phyloP scores from a whole-genome alignment of 1,140 invertebrate genomes.

The Aphaenogaster floridana region DNA sequence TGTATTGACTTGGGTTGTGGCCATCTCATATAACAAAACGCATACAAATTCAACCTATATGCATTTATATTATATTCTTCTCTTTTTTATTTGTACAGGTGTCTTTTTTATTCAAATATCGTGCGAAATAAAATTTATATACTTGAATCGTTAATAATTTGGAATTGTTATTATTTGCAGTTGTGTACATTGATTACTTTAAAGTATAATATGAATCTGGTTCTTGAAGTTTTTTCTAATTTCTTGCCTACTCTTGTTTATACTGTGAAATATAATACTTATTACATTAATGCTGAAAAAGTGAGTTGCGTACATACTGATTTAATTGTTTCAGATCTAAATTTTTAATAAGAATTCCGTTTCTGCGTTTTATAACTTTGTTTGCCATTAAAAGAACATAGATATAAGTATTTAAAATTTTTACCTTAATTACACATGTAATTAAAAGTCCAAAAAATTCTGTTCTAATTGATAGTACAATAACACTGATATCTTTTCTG shows the following conservation, averaged over 20 bases:
- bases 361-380: background rate
- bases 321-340: background rate
- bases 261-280: conserved; percentile 5
- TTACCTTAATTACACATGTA: background rate
- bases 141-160: background rate
- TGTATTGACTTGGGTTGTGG: conserved; percentile 10
- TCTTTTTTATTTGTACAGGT: conserved; percentile 20
- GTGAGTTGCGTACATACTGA: conserved; percentile 1
- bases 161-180: conserved; percentile 35
- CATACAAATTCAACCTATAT: background rate
- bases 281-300: background rate
- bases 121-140: background rate
- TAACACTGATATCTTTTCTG: background rate
- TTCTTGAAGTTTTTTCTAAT: background rate
- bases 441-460: background rate
- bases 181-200: background rate
- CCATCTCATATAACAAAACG: background rate
- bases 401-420: background rate
- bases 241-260: background rate
- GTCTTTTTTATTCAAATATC: background rate
- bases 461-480: background rate
- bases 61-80: background rate
- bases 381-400: background rate
- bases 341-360: background rate
- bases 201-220: background rate